A percentile compares a stretch with the other conserved stretches of the same genome.
These are phyloP conservation scores for Leptoclinus maculatus DNA, from an alignment of 2,797 vertebrate species.

Conservation along the genomic window DNA sequence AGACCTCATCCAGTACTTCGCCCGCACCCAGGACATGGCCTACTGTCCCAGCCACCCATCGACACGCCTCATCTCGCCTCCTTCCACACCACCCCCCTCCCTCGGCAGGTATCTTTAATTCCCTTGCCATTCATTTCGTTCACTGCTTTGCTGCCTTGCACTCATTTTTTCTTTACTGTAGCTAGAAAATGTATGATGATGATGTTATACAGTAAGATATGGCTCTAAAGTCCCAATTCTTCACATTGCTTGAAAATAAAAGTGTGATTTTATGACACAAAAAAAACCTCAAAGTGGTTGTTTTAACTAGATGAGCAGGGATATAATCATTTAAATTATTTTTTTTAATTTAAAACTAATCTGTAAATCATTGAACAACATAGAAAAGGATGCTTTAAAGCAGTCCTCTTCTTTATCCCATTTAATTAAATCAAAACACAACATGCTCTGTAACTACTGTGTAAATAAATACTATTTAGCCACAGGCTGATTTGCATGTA, in stretches of 20 bases:
- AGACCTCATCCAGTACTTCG: conserved; percentile 97
- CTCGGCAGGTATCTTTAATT: conserved; percentile 99
- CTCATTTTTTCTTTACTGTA: conserved; percentile 62
- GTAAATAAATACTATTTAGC: conserved; percentile 4
- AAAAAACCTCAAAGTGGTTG: not conserved
- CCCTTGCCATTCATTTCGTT: conserved; percentile 86
- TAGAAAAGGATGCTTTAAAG: not conserved
- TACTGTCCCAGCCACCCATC: conserved; percentile 83
- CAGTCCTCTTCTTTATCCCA: not conserved
- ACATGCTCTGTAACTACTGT: not conserved
- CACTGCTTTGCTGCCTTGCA: conserved; percentile 81
- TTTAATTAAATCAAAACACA: conserved; percentile 8
- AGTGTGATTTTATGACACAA: not conserved
- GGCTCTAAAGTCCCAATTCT: conserved; percentile 46
- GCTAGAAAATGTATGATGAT: conserved; percentile 5
- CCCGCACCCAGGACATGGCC: conserved; percentile 85
- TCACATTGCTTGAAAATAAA: conserved; percentile 20
- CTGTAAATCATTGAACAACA: not conserved
- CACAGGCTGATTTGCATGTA: conserved; percentile 18
- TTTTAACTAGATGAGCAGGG: not conserved
- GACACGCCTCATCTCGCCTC: conserved; percentile 85
- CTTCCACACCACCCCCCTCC: conserved; percentile 90
- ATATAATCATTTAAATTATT: not conserved
- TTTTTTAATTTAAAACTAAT: not conserved
- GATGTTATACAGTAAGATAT: not conserved